These are phyloP conservation scores for Bombycilla garrulus DNA, from an alignment of 2,113 vertebrate genomes.

Conservation along the genomic window DNA sequence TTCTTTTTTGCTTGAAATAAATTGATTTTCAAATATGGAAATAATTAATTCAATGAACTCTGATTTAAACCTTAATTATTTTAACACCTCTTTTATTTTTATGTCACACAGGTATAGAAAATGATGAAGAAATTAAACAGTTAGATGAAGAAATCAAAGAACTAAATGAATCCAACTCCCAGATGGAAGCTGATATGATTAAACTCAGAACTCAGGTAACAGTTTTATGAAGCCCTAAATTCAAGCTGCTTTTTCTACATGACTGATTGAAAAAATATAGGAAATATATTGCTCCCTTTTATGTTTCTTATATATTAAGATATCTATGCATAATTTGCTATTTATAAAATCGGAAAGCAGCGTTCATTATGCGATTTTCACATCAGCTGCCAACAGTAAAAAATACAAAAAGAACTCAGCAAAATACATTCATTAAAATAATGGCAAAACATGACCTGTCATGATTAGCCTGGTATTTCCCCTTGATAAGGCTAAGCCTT, in stretches of 20 bases:
- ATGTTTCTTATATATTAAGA: neutral
- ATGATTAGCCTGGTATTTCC: neutral
- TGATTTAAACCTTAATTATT: constrained; percentile 18
- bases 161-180: constrained; percentile 96
- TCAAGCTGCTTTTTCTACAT: neutral
- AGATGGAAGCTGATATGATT: constrained; percentile 99
- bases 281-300: neutral
- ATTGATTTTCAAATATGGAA: constrained; percentile 15
- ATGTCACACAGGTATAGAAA: constrained; percentile 85
- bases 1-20: neutral
- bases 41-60: neutral
- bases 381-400: neutral
- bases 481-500: neutral
- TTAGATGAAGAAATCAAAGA: constrained; percentile 99
- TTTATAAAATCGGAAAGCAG: neutral
- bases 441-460: neutral
- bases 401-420: neutral
- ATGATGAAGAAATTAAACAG: constrained; percentile 97
- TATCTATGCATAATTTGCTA: neutral
- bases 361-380: neutral
- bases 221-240: constrained; percentile 70
- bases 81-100: constrained; percentile 17
- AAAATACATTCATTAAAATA: neutral
- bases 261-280: neutral
- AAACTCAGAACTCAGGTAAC: constrained; percentile 98